A percentile compares a stretch with the other conserved stretches of the same genome.
These are phyloP conservation scores for Prionailurus bengalensis DNA, from an alignment of 2,113 vertebrate genomes.

Conservation along the genomic window DNA sequence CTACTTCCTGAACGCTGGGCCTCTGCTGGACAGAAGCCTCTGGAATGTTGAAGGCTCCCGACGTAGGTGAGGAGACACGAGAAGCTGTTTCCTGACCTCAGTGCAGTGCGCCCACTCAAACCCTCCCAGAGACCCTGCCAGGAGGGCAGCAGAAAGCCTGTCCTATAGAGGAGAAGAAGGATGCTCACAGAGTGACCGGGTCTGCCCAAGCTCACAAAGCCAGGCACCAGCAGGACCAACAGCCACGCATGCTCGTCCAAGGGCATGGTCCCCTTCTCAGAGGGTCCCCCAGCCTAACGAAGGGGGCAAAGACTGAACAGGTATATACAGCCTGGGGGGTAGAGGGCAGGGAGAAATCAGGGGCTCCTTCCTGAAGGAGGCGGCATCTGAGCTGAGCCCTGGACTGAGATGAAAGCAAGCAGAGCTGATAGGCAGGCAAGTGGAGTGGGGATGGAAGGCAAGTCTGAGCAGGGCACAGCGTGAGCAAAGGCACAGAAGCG, in stretches of 20 bases:
- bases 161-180: background rate
- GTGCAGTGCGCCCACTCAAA: background rate
- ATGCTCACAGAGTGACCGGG: background rate
- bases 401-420: background rate
- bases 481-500: background rate
- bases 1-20: background rate
- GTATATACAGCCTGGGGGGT: background rate
- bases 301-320: background rate
- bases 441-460: background rate
- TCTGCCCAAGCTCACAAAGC: background rate
- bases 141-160: background rate
- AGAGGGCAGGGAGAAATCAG: background rate
- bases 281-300: background rate
- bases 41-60: background rate
- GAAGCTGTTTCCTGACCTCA: background rate
- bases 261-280: background rate
- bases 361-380: slow-evolving; percentile 13
- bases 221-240: background rate
- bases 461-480: background rate
- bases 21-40: background rate
- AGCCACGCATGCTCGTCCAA: background rate
- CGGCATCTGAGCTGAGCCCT: background rate
- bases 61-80: background rate
- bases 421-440: background rate
- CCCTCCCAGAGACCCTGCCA: background rate